Evolutionary conservation across 2,113 vertebrate species (phyloP).

Genomic region (Otolemur garnettii): DNA sequence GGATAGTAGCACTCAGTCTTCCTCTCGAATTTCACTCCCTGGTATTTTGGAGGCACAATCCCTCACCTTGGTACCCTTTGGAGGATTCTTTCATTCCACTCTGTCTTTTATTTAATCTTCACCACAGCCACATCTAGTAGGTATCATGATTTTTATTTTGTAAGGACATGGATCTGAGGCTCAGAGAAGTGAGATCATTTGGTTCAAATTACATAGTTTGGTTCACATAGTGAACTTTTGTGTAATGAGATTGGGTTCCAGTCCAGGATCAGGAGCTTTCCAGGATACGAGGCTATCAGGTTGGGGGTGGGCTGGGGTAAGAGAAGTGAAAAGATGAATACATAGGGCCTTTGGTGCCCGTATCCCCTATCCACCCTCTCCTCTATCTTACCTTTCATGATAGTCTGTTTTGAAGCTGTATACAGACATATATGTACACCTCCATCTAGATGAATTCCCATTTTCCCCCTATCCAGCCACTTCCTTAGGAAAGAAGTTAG

Average conservation of each 20-base stretch:
- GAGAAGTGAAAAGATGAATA: not conserved
- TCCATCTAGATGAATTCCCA: slow-evolving; percentile 13
- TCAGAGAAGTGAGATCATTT: not conserved
- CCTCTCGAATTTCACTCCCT: slow-evolving; percentile 20
- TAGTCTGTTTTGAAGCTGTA: not conserved
- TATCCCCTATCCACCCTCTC: not conserved
- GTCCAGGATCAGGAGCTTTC: slow-evolving; percentile 8
- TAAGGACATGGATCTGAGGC: not conserved
- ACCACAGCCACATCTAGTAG: not conserved
- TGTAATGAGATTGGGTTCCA: not conserved
- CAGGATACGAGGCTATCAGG: not conserved
- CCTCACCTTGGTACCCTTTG: not conserved
- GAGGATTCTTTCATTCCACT: not conserved
- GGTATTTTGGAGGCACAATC: not conserved
- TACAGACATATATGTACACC: not conserved
- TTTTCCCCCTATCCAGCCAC: slow-evolving; percentile 31
- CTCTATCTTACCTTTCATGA: not conserved
- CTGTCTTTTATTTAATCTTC: slow-evolving; percentile 1
- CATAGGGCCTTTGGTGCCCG: not conserved
- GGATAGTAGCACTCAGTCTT: not conserved
- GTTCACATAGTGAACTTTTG: not conserved
- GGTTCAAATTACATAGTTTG: not conserved
- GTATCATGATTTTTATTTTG: slow-evolving; percentile 38
- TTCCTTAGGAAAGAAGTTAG: slow-evolving; percentile 29
- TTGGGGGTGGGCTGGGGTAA: not conserved